Conservation (phyloP, 2,797 vertebrate genomes). For the Myripristis jacobus region DNA sequence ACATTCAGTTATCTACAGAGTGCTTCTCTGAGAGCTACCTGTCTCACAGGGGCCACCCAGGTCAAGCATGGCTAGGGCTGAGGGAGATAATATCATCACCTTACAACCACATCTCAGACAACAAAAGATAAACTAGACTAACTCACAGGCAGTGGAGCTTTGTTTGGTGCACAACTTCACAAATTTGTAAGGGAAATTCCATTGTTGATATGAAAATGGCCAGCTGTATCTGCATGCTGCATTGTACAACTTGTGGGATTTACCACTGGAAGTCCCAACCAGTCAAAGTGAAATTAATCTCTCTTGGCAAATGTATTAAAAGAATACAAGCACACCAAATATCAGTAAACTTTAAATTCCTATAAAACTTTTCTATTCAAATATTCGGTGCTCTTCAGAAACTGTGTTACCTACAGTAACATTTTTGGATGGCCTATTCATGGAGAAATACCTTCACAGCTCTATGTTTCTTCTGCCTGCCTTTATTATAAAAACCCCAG, state of each 20-base stretch:
- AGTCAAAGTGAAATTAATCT: conserved; percentile 59
- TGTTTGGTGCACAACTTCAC: conserved; percentile 24
- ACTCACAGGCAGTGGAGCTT: conserved; percentile 5
- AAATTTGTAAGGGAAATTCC: conserved; percentile 53
- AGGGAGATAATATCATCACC: conserved; percentile 59
- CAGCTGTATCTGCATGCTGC: conserved; percentile 16
- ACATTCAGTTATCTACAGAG: conserved; percentile 25
- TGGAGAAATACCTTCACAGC: too few species aligned
- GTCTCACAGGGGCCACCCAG: conserved; percentile 47
- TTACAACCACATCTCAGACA: conserved; percentile 58
- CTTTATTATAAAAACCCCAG: too few species aligned
- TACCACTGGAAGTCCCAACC: conserved; percentile 55
- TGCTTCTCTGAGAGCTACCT: conserved; percentile 11
- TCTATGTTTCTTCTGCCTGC: too few species aligned
- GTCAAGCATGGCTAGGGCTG: conserved; percentile 51
- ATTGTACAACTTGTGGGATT: conserved; percentile 41
- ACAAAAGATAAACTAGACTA: conserved; percentile 39
- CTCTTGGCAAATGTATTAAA: background rate
- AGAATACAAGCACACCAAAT: background rate
- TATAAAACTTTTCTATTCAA: background rate
- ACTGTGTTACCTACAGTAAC: background rate
- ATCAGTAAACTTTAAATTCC: background rate
- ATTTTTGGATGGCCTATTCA: too few species aligned
- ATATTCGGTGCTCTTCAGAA: background rate
- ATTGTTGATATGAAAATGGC: conserved; percentile 24